Base-by-base conservation (phyloP, 1,140 invertebrate species). In the Drosophila funebris region DNA sequence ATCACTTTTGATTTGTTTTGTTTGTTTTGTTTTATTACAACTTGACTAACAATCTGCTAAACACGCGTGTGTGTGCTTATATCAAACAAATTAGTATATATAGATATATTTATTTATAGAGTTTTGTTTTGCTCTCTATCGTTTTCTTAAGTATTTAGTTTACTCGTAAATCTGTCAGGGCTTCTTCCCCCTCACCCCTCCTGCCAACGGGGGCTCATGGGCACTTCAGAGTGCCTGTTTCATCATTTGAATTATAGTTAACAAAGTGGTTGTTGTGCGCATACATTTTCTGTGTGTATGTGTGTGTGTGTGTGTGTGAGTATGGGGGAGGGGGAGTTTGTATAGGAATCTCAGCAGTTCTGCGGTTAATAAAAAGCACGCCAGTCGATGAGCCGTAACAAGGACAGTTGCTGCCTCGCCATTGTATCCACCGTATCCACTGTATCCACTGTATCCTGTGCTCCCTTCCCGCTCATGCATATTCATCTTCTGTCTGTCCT, bases 191-290 rank as follows among this genome's bases (percentile, higher is more conserved):
- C 9, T 50, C 24, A 4, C 13, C 11, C 11, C 13, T 11, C 36
- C 13, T 14, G 2, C 13, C 36, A 8, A 39, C 36, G 11, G 36
- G n/a, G n/a, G n/a, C 16, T 41, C 16, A n/a, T 33, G 48, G 14
- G 71, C 71, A 82, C 74, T 82, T 74, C 74, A 52, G 74, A 73
- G 69, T 82, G 77, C 76, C 69, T 31, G 33, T 31, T 64, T 14
- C 29, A 13, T 56, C 29, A 48, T 48, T 58, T 39, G 16, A 53
- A 33, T 77, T 70, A 60, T 75, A 52, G 78, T 78, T 78, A 78
- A 73, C 76, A 78, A 73, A 61, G 80, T 63, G 37, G 36, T 62
- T 57, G 46, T 85, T 85, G 82, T 85, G 81, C 81, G 81, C 81
- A 84, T 84, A 84, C 74, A 82, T 73, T 85, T 79, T 82, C n/a